Evolutionary conservation across 2,888 invertebrate species (phyloP).

Genomic region (Mechanitis mazaeus): DNA sequence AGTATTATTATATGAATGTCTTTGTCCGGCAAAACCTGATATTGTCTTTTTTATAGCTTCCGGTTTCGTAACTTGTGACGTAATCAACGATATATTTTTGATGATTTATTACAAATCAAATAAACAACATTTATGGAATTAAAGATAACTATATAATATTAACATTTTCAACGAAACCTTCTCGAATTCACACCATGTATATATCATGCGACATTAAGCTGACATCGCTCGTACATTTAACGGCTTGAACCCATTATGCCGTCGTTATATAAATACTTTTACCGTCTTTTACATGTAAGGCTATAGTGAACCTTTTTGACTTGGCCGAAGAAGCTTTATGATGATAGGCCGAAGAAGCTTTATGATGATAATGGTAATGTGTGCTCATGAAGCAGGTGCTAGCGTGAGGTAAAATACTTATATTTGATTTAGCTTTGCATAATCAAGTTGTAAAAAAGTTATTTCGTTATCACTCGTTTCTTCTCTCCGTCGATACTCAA

Average conservation of each 20-base stretch:
- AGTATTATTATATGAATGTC: conserved; percentile 48
- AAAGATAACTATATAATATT: neutral
- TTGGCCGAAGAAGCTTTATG: conserved; percentile 27
- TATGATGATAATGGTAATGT: conserved; percentile 20
- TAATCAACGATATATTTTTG: conserved; percentile 7
- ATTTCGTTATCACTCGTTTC: no score
- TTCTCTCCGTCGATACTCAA: no score
- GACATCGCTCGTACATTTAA: conserved; percentile 33
- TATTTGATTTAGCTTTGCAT: neutral
- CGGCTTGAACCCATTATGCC: conserved; percentile 47
- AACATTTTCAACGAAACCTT: conserved; percentile 5
- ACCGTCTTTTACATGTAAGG: conserved; percentile 32
- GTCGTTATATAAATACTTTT: conserved; percentile 56
- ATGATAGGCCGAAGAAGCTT: conserved; percentile 21
- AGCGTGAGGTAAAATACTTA: neutral
- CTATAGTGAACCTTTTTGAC: conserved; percentile 26
- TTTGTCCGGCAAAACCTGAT: conserved; percentile 35
- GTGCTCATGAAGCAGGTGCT: conserved; percentile 2
- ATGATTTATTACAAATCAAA: no score
- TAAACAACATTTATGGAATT: no score
- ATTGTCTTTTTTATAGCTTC: conserved; percentile 42
- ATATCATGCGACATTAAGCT: conserved; percentile 24
- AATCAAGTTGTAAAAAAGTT: no score
- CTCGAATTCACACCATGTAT: conserved; percentile 17
- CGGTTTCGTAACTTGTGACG: conserved; percentile 45